Percentiles rank a stretch among this genome's conserved stretches.
These are phyloP conservation scores for Mystacornis crossleyi DNA, from an alignment of 2,113 vertebrate genomes.

Conservation along the genomic window DNA sequence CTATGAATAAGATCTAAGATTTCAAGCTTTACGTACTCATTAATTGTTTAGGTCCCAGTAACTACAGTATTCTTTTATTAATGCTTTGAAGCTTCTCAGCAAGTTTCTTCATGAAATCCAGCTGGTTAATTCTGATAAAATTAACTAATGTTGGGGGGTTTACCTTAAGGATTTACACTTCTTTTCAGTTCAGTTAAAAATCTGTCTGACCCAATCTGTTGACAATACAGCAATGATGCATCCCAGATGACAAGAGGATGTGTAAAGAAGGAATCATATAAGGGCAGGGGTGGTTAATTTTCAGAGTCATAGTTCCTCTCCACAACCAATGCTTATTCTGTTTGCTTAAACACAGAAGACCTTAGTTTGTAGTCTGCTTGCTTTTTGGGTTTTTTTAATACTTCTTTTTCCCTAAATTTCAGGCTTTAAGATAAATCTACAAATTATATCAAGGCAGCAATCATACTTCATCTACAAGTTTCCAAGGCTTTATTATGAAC, in stretches of 20 bases:
- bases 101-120: neutral
- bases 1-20: neutral
- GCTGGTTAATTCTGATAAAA: neutral
- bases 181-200: neutral
- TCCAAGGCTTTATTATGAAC: neutral
- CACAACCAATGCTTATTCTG: neutral
- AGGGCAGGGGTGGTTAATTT: neutral
- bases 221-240: neutral
- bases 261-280: neutral
- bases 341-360: neutral
- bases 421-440: neutral
- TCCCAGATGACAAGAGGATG: neutral
- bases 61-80: neutral
- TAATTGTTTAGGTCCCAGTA: neutral
- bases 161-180: neutral
- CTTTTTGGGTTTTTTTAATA: neutral
- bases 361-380: neutral
- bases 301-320: neutral
- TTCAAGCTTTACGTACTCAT: neutral
- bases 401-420: neutral
- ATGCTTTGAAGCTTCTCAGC: neutral
- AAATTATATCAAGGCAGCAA: constrained; percentile 1
- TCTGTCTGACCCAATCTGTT: neutral
- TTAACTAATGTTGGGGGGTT: neutral
- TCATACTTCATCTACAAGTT: neutral